These are phyloP conservation scores for Numenius phaeopus DNA, from an alignment of 2,797 vertebrate species.

Conservation along the genomic window DNA sequence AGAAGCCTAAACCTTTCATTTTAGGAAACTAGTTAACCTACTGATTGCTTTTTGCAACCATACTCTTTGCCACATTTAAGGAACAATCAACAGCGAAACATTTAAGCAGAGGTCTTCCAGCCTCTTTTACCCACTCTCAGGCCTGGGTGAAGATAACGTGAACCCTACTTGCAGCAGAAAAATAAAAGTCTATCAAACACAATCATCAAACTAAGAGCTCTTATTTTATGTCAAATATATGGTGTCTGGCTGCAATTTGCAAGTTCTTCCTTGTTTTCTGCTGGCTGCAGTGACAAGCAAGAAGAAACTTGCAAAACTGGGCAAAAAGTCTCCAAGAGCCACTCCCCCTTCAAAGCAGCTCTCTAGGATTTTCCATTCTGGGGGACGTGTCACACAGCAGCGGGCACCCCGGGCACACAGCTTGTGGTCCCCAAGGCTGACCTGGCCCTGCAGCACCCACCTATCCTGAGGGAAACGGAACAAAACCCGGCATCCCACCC, in stretches of 20 bases:
- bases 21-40: background rate
- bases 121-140: background rate
- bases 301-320: background rate
- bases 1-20: background rate
- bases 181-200: background rate
- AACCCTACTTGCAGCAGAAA: background rate
- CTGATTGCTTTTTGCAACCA: background rate
- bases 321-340: background rate
- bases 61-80: background rate
- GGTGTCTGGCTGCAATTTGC: background rate
- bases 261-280: background rate
- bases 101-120: background rate
- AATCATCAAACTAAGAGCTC: background rate
- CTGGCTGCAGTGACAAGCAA: background rate
- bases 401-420: background rate
- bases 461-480: background rate
- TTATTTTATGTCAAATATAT: background rate
- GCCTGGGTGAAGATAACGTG: background rate
- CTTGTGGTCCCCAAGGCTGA: fast-evolving
- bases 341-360: background rate
- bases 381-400: background rate
- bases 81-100: background rate
- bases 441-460: background rate
- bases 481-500: background rate
- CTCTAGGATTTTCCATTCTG: background rate